These are phyloP conservation scores for Lasiurus cinereus DNA, from an alignment of 2,113 vertebrate genomes.

Conservation along the genomic window DNA sequence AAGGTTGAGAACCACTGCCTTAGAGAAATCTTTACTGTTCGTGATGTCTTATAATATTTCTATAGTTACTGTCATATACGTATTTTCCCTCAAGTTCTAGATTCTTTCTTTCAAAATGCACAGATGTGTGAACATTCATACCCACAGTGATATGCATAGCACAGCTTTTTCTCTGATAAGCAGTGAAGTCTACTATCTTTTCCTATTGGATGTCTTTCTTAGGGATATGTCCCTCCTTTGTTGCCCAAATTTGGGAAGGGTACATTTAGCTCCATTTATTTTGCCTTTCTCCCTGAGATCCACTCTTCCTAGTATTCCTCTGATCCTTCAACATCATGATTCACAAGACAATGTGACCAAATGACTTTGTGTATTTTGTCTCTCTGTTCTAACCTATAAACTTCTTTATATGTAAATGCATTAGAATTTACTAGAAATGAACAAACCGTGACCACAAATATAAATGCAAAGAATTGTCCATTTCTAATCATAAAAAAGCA, in stretches of 20 bases:
- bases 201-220: slow-evolving; percentile 4
- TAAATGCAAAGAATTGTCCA: slow-evolving; percentile 15
- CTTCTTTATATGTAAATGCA: slow-evolving; percentile 22
- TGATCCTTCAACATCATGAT: neutral
- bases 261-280: neutral
- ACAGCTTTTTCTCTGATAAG: slow-evolving; percentile 17
- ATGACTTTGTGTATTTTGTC: neutral
- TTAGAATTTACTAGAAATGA: slow-evolving; percentile 18
- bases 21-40: slow-evolving; percentile 52
- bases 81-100: neutral
- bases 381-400: slow-evolving; percentile 24
- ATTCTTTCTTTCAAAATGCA: slow-evolving; percentile 58
- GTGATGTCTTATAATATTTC: slow-evolving; percentile 56
- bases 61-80: neutral
- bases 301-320: neutral
- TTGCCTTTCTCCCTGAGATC: slow-evolving; percentile 16
- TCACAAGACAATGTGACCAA: slow-evolving; percentile 2
- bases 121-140: neutral
- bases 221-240: neutral
- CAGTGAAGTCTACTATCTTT: neutral
- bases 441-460: slow-evolving; percentile 28
- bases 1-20: too few relatives aligned
- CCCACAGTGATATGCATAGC: neutral
- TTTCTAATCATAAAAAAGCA: slow-evolving; percentile 13
- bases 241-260: neutral